Evolutionary conservation across 2,113 vertebrate species (phyloP).

Genomic region (Datnioides undecimradiatus): DNA sequence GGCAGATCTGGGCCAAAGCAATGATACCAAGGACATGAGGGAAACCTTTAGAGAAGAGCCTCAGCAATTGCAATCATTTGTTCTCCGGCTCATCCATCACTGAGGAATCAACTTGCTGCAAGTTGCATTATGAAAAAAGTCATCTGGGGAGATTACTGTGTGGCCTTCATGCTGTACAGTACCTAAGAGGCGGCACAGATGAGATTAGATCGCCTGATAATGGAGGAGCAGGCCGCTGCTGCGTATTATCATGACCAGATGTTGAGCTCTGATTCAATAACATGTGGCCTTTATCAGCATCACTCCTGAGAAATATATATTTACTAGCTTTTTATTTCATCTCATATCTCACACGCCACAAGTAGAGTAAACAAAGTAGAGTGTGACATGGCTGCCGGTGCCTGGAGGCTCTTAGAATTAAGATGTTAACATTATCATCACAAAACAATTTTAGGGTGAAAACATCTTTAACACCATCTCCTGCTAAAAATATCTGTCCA

Average conservation of each 20-base stretch:
- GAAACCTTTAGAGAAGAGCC: conserved; percentile 47
- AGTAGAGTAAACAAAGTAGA: conserved; percentile 40
- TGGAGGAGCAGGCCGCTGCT: background rate
- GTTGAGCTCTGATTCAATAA: conserved; percentile 60
- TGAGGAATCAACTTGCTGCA: conserved; percentile 25
- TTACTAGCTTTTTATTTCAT: conserved; percentile 62
- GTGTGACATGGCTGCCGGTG: conserved; percentile 12
- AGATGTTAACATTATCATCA: conserved; percentile 50
- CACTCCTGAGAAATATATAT: conserved; percentile 53
- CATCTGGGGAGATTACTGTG: conserved; percentile 45
- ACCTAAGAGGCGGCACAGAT: conserved; percentile 40
- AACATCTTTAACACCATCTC: conserved; percentile 23
- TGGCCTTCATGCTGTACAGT: conserved; percentile 19
- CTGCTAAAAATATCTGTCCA: background rate
- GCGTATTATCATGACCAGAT: conserved; percentile 34
- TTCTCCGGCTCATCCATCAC: conserved; percentile 60
- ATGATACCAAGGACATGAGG: conserved; percentile 44
- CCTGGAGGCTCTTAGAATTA: conserved; percentile 27
- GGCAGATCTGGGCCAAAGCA: conserved; percentile 41
- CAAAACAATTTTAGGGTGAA: conserved; percentile 32
- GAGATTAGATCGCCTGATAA: conserved; percentile 37
- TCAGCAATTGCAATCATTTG: conserved; percentile 43
- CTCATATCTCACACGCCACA: conserved; percentile 13
- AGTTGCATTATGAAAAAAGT: conserved; percentile 58
- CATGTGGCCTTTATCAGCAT: conserved; percentile 16